phyloP scores from a whole-genome alignment of 2,113 vertebrate genomes.

The Phalacrocorax carbo region DNA sequence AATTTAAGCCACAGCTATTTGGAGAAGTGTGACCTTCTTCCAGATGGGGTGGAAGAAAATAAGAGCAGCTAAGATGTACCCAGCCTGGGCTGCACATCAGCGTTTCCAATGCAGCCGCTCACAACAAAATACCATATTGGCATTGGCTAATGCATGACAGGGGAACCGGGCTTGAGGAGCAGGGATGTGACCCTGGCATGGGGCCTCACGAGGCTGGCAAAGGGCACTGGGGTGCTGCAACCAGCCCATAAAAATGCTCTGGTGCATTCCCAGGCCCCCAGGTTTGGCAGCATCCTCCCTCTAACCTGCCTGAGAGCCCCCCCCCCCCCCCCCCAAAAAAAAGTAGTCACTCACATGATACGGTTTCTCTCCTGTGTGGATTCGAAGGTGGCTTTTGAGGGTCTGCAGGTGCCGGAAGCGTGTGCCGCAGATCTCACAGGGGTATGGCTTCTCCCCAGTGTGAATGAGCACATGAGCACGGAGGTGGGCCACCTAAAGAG shows the following conservation, averaged over 20 bases:
- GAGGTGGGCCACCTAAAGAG: conserved; percentile 90
- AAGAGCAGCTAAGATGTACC: background rate
- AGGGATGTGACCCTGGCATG: background rate
- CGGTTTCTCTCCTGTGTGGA: conserved; percentile 97
- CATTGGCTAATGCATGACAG: background rate
- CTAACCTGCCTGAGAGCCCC: background rate
- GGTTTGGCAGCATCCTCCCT: background rate
- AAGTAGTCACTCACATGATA: conserved; percentile 87
- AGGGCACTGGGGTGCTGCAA: background rate
- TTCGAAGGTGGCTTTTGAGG: conserved; percentile 95
- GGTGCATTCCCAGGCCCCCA: background rate
- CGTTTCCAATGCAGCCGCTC: background rate
- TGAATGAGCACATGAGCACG: conserved; percentile 96
- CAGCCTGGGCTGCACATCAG: background rate
- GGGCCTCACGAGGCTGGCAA: background rate
- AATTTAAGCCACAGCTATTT: conserved; percentile 5
- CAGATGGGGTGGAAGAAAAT: background rate
- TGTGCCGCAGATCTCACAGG: conserved; percentile 96
- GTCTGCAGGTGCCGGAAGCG: conserved; percentile 97
- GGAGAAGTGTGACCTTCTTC: conserved; percentile 27
- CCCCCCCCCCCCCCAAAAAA: too few relatives aligned
- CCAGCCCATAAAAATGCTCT: accelerated
- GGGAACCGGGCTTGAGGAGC: background rate
- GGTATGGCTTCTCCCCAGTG: conserved; percentile 97
- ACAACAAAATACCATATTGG: background rate